These are phyloP conservation scores for Labeo rohita DNA, from an alignment of 2,113 vertebrate genomes.

Conservation along the genomic window DNA sequence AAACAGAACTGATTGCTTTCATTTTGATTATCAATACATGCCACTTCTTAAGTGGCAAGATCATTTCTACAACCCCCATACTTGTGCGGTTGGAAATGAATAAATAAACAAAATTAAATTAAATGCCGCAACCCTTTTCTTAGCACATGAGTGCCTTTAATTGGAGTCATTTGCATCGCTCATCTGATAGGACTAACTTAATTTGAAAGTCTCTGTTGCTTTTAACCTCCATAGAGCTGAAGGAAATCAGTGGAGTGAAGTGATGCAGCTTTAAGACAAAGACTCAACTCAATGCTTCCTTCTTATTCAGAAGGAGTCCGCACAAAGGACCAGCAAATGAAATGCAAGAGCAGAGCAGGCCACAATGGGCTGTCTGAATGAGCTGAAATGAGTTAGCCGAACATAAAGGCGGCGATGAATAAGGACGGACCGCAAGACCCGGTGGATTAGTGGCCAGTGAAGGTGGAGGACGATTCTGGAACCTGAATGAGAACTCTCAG, in stretches of 20 bases:
- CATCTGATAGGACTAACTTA: conserved; percentile 57
- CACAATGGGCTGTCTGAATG: conserved; percentile 70
- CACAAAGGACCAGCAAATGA: conserved; percentile 73
- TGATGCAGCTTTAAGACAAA: conserved; percentile 67
- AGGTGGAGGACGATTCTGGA: conserved; percentile 58
- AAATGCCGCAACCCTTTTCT: conserved; percentile 31
- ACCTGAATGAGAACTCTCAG: conserved; percentile 68
- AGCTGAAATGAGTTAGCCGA: conserved; percentile 67
- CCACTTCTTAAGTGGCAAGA: conserved; percentile 32
- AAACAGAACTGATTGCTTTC: conserved; percentile 44
- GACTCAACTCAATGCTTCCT: conserved; percentile 65
- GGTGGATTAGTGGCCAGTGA: conserved; percentile 49
- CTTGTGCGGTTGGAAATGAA: conserved; percentile 17
- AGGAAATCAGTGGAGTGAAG: conserved; percentile 63
- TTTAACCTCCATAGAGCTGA: conserved; percentile 60
- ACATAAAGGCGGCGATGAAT: conserved; percentile 67
- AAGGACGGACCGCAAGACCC: conserved; percentile 63
- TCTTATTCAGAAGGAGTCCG: conserved; percentile 66
- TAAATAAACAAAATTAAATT: conserved; percentile 31
- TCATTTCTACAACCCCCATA: conserved; percentile 41
- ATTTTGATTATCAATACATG: conserved; percentile 47
- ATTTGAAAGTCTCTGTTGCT: conserved; percentile 60
- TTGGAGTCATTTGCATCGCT: conserved; percentile 53
- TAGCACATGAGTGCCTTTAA: conserved; percentile 58
- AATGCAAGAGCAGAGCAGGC: conserved; percentile 65